Evolutionary conservation across 64 coral and sea anemone species (phyloP), one percentile per base, ranked within the genome.

Genomic region (Acropora yongei): DNA sequence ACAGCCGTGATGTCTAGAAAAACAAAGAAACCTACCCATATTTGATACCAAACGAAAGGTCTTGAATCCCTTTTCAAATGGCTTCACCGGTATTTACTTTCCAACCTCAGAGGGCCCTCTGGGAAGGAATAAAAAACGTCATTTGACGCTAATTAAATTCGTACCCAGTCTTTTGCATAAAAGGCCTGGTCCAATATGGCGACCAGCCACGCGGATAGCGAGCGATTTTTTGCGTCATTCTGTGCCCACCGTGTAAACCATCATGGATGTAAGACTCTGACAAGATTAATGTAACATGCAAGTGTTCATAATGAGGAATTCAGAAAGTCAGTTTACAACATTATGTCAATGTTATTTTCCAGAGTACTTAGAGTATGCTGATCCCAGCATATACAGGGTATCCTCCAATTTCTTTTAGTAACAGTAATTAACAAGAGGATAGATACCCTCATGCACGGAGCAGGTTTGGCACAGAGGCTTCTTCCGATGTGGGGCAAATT

Each of bases 1-100:
- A 76, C 6, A 76, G 74, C 43, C 41, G 11, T 76, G 74, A 76
- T 44, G 74, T 76, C 74, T 44, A 76, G 74, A 76, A 76, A 76
- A 76, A 76, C 74, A 76, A 47, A 76, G 41, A 44, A 13, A 47
- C 44, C 0, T 76, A 45, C 74, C 74, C 42, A 13, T 76, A 11
- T 76, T 76, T 76, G 74, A 43, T 76, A 76, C 6, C 74, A 76
- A 76, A 47, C 0, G 6, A 76, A 76, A 76, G 41, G 6, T 76
- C 42, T 76, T 76, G 1, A 47, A 47, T 76, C 74, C 8, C 7
- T 47, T 10, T 76, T 10, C 74, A 76, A 76, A 43, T 45, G 44
- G 74, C 41, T 43, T 76, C 46, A 41, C 14, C 40, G 9, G 74
- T 13, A 12, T 76, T 76, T 14, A 76, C 41, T 43, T 76, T 47